phyloP scores from a whole-genome alignment of 2,113 vertebrate species.

The Panthera leo region DNA sequence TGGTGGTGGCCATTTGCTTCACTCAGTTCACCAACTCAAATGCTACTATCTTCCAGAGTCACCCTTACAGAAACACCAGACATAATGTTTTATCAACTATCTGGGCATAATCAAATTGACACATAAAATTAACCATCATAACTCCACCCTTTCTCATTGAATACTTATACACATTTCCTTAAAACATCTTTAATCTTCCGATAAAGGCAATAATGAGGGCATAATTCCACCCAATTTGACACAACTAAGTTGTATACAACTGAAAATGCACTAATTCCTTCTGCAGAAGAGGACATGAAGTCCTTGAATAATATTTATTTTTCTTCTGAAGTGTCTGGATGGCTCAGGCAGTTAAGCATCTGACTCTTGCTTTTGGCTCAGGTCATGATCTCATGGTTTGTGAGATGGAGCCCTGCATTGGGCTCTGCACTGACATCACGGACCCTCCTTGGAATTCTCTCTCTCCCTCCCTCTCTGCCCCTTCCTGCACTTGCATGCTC shows the following conservation, averaged over 20 bases:
- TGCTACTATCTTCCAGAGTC: not conserved
- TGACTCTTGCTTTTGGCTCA: too few relatives aligned
- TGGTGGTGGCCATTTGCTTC: not conserved
- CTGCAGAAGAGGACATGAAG: not conserved
- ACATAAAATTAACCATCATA: not conserved
- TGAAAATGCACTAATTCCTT: not conserved
- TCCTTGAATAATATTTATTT: not conserved
- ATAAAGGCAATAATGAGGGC: not conserved
- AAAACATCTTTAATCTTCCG: not conserved
- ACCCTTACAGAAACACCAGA: not conserved
- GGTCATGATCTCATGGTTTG: too few relatives aligned
- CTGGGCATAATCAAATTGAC: not conserved
- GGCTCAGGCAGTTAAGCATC: too few relatives aligned
- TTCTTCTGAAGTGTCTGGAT: not conserved
- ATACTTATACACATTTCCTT: not conserved
- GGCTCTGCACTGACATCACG: too few relatives aligned
- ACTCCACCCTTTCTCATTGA: not conserved
- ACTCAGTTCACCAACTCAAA: not conserved
- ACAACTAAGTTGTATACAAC: not conserved
- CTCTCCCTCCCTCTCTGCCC: too few relatives aligned
- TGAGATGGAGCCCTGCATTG: too few relatives aligned
- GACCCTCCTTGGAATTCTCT: too few relatives aligned
- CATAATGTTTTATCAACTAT: not conserved
- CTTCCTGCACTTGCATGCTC: too few relatives aligned
- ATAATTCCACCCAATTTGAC: not conserved